A percentile compares a stretch with the other conserved stretches of the same genome.
Conservation (phyloP, 2,888 invertebrate species). For the Cephus sareptanus region DNA sequence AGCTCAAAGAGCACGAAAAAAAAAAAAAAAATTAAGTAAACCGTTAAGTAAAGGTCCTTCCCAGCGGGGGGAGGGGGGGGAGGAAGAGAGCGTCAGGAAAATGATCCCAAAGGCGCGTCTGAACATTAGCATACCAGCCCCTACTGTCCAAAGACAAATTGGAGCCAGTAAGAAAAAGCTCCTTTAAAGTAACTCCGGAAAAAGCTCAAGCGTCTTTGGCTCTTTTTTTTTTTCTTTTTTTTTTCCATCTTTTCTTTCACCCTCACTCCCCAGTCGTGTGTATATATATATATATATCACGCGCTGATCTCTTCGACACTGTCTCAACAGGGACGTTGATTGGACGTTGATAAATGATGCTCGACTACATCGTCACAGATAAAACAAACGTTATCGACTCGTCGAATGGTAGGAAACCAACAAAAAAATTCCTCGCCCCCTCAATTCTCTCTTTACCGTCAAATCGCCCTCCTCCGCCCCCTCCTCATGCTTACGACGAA, state of each 20-base stretch:
- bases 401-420: conserved; percentile 20
- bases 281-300: neutral
- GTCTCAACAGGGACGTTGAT: conserved; percentile 46
- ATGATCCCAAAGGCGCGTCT: neutral
- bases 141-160: conserved; percentile 15
- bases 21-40: neutral
- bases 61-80: no score
- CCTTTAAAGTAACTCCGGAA: conserved; percentile 21
- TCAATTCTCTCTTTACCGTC: neutral
- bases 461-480: neutral
- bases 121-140: conserved; percentile 3
- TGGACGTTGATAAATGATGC: conserved; percentile 60
- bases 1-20: neutral
- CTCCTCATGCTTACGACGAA: neutral
- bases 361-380: conserved; percentile 42
- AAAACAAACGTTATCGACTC: conserved; percentile 55
- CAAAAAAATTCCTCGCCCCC: conserved; percentile 27
- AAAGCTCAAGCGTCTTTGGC: conserved; percentile 17
- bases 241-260: neutral
- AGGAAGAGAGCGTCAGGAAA: neutral
- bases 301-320: neutral
- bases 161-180: conserved; percentile 4
- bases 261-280: neutral
- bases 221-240: conserved; percentile 22
- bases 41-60: neutral